These are phyloP conservation scores for Nyleta sp. DNA, from an alignment of 2,888 invertebrate genomes.

Conservation along the genomic window DNA sequence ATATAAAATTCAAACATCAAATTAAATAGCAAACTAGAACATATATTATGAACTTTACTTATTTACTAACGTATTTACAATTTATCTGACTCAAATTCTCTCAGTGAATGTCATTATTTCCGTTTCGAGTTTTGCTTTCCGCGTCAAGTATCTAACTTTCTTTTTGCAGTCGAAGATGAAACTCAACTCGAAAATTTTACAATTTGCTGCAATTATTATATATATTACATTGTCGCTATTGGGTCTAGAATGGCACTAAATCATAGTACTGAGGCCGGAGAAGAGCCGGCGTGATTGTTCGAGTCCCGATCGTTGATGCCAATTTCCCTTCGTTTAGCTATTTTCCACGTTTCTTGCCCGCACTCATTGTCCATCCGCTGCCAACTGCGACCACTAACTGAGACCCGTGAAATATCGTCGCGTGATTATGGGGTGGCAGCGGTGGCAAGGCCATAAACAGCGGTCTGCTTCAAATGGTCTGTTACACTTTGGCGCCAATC, in stretches of 20 bases:
- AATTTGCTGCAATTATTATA: conserved; percentile 51
- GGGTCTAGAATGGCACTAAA: conserved; percentile 58
- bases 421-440: conserved; percentile 69
- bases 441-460: conserved; percentile 67
- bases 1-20: too few relatives aligned
- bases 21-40: too few relatives aligned
- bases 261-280: conserved; percentile 45
- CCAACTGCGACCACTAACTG: conserved; percentile 55
- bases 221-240: conserved; percentile 45
- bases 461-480: conserved; percentile 50
- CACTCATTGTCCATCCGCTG: conserved; percentile 48
- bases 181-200: conserved; percentile 39
- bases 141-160: too few relatives aligned
- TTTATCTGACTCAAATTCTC: too few relatives aligned
- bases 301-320: conserved; percentile 37
- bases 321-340: conserved; percentile 55
- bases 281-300: conserved; percentile 43
- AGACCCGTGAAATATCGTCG: conserved; percentile 73
- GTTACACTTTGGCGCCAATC: conserved; percentile 54
- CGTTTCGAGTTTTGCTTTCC: neutral
- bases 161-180: conserved; percentile 3
- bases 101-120: conserved; percentile 28
- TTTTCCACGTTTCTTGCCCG: conserved; percentile 49
- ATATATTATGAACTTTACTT: too few relatives aligned
- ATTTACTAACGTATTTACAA: too few relatives aligned